Evolutionary conservation across 2,113 vertebrate species (phyloP), one percentile per base, ranked within the genome.

Genomic region (Bungarus multicinctus): DNA sequence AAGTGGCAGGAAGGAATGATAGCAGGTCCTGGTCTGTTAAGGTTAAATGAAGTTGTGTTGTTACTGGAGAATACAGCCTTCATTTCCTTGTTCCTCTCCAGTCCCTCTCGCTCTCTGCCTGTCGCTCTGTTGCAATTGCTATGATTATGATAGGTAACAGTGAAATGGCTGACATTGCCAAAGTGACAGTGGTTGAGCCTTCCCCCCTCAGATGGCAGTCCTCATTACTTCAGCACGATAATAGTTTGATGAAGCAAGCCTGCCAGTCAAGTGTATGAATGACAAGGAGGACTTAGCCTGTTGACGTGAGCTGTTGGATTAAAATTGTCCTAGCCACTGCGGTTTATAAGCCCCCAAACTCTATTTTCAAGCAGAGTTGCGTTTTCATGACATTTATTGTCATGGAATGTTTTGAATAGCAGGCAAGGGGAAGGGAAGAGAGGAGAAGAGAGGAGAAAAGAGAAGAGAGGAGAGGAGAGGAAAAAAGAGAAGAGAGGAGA

Each of bases 181-280:
- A 97, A 97, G 97, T 97, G 97, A 98, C 97, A 97, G 96, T 47
- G 52, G 94, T 50, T 94, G 97, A 95, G 96, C 74, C 74, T 34
- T 69, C 64, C 74, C 74, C 96, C 96, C 96, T 98, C 97, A 98
- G 97, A 97, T 98, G 98, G 97, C 94, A 93, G 97, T 98, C 97
- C 97, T 98, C 98, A 98, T 98, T 98, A 98, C 97, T 97, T 97
- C 96, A 95, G 96, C 94, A 95, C 96, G 92, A 95, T 97, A 97
- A 95, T 97, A 98, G 97, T 98, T 97, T 98, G 98, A 98, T 97
- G 98, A 97, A 94, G 92, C 97, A 97, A 96, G 96, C 95, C 97
- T 98, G 98, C 97, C 98, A 98, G 97, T 98, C 98, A 98, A 98
- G 98, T 98, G 97, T 97, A 98, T 98, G 97, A 98, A 91, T 97